Percentiles rank a stretch among this genome's conserved stretches.
These are phyloP conservation scores for Eudyptes chrysolophus DNA, from an alignment of 2,113 vertebrate genomes.

Conservation along the genomic window DNA sequence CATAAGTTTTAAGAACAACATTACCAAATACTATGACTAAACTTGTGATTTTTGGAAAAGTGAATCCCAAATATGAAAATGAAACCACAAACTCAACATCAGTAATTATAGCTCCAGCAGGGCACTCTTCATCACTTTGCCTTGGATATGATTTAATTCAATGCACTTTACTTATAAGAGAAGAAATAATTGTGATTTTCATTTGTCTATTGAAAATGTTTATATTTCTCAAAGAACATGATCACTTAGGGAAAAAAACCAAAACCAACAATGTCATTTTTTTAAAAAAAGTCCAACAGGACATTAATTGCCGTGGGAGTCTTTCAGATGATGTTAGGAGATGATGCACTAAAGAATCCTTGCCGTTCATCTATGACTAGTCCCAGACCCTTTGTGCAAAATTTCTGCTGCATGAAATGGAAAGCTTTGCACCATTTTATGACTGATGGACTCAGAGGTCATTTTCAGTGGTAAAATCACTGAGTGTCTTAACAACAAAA, in stretches of 20 bases:
- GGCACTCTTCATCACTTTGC: not conserved
- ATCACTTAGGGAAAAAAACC: not conserved
- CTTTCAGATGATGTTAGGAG: not conserved
- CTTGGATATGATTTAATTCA: not conserved
- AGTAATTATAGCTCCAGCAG: not conserved
- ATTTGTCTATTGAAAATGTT: not conserved
- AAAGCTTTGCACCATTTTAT: not conserved
- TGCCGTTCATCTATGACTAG: not conserved
- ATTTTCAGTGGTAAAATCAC: not conserved
- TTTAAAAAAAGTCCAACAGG: not conserved
- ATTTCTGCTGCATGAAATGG: not conserved
- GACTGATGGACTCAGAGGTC: not conserved
- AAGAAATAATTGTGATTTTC: not conserved
- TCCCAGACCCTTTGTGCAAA: not conserved
- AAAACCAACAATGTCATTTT: rapidly evolving
- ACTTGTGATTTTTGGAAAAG: not conserved
- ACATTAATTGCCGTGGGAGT: not conserved
- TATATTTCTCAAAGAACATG: not conserved
- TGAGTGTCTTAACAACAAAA: not conserved
- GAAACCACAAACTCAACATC: not conserved
- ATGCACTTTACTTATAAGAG: not conserved
- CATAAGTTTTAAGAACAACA: not conserved
- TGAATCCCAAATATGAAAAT: not conserved
- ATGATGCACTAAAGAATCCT: not conserved
- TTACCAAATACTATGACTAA: not conserved